phyloP scores from a whole-genome alignment of 2,888 invertebrate species.

The Esperia sulphurella region DNA sequence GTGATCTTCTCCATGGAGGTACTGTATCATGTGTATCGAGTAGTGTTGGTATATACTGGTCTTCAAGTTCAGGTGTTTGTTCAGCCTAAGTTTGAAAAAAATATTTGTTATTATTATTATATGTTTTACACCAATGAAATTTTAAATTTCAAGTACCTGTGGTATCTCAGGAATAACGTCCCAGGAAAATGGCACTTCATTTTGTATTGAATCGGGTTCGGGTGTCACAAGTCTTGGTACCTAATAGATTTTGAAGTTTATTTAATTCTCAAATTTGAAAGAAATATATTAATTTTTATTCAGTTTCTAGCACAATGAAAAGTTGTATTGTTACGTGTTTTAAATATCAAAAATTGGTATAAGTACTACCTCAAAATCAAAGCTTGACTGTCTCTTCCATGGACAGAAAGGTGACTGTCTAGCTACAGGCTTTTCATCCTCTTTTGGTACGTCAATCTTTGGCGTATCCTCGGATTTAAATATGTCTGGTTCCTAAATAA shows the following conservation, averaged over 20 bases:
- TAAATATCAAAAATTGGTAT: not conserved
- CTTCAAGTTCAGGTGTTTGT: slow-evolving; percentile 67
- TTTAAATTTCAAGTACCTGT: slow-evolving; percentile 46
- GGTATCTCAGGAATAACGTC: slow-evolving; percentile 69
- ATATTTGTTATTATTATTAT: slow-evolving; percentile 1
- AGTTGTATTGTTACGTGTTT: not conserved
- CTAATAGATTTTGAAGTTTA: slow-evolving; percentile 31
- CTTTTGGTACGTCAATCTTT: slow-evolving; percentile 8
- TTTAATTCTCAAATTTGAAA: not conserved
- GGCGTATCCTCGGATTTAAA: slow-evolving; percentile 11
- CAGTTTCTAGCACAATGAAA: not conserved
- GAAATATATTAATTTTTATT: not conserved
- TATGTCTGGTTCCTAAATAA: slow-evolving; percentile 18
- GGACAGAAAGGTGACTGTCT: slow-evolving; percentile 14
- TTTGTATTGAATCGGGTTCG: slow-evolving; percentile 42
- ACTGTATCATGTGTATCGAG: slow-evolving; percentile 49
- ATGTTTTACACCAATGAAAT: not conserved
- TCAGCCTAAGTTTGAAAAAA: slow-evolving; percentile 52
- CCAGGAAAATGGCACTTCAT: slow-evolving; percentile 66
- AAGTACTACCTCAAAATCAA: slow-evolving; percentile 5
- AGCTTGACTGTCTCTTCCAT: slow-evolving; percentile 11
- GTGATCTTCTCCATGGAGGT: slow-evolving; percentile 59
- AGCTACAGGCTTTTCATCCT: slow-evolving; percentile 5
- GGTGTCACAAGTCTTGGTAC: slow-evolving; percentile 48
- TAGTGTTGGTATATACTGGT: slow-evolving; percentile 63